Evolutionary conservation across 2,888 invertebrate genomes (phyloP), one percentile per base, ranked within the genome.

Genomic region (Pristionchus maxplancki): DNA sequence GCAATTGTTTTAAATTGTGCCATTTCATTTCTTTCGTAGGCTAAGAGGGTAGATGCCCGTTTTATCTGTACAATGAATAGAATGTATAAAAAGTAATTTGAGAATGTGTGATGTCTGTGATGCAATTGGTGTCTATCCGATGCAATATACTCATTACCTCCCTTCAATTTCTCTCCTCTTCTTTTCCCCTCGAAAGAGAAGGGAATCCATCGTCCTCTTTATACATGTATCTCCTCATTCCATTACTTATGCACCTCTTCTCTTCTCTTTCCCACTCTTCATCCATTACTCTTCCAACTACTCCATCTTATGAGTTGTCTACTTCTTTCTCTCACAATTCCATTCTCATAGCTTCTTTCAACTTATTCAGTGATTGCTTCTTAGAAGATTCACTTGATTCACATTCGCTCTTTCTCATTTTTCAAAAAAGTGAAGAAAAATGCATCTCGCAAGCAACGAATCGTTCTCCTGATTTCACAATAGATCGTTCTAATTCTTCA

Each of bases 191-290:
- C 5, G 74, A 74, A 44, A 40, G 74, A 37, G 78, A 44, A 24
- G 37, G 13, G 34, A 34, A 34, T 78, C 78, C 71, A 31, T 71
- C 24, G 24, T 44, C 40, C 40, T 40, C 78, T 78, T 44, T n/a
- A 40, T 78, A 17, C 78, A 40, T 78, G 40, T n/a, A 20, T 78
- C 78, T 28, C 24, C 78, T 78, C 78, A 37, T 78, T 78, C 82
- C 34, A 28, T 48, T 53, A 34, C 82, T 34, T 48, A 28, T 82
- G 28, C 82, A 48, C 37, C 82, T 40, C 44, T 28, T 44, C n/a
- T 28, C 48, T 81, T 48, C 81, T 44, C 81, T 81, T 28, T 71
- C 71, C 37, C 71, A 31, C 71, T 71, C 71, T 71, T 31, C 71
- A 15, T 71, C 71, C 34, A 34, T 71, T 37, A 34, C 71, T 71